Evolutionary conservation across 2,888 invertebrate species (phyloP), one percentile per base, ranked within the genome.

Genomic region (Amiota minor): DNA sequence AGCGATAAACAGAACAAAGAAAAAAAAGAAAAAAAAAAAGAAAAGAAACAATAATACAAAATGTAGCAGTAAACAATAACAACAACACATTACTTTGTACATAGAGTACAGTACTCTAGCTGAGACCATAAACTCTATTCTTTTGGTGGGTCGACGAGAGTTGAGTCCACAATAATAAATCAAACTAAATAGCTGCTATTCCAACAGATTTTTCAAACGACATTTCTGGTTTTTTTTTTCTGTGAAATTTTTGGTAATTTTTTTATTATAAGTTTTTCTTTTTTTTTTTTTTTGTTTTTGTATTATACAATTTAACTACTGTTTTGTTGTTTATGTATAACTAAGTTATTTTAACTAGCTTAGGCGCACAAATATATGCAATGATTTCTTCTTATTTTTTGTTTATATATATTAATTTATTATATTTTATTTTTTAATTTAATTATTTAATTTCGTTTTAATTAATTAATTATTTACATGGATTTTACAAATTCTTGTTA

Each of bases 1-100:
- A 76, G 82, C 81, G 73, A 80, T 83, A 83, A 80, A 81, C 77
- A 18, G 23, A 0, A 11, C 12, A 59, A 20, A 20, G 16, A 50
- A 50, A 23, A 62, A 6, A 61, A 20, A 20, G 20, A 61, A 14
- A 18, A 59, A 59, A 16, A 18, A 16, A 20, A 3, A 20, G 9
- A 12, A 62, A 62, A 11, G 12, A 59, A 59, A 23, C 59, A 12
- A 59, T 16, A 16, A 18, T 18, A 35, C 8, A 14, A 55, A 55
- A 18, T 53, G 8, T 35, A 62, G 65, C 65, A 9, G 4, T 35
- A 35, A 35, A 35, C 35, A 35, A 35, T 35, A 35, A 23, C 23
- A 23, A 35, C 35, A 35, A 35, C 35, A 18, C 18, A 49, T 47
- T 11, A 49, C 16, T 18, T 18, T 18, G 10, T 47, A n/a, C n/a